These are phyloP conservation scores for Pyrocephalus nanus DNA, from an alignment of 2,797 vertebrate species.

Conservation along the genomic window DNA sequence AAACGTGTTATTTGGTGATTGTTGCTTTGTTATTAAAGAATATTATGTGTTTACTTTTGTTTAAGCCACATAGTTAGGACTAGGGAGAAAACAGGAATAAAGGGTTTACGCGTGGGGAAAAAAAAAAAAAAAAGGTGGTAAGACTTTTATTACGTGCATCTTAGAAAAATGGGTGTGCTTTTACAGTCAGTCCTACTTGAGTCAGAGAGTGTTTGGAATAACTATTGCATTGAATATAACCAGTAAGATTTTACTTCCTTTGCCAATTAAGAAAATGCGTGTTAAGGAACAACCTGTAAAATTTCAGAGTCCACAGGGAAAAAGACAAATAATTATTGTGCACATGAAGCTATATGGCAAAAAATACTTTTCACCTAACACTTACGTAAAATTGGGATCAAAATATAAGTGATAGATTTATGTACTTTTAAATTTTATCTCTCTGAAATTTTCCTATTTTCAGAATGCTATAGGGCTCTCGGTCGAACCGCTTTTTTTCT, in stretches of 20 bases:
- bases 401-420: neutral
- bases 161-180: neutral
- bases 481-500: neutral
- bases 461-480: neutral
- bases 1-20: neutral
- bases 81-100: neutral
- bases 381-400: neutral
- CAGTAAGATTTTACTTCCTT: neutral
- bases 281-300: neutral
- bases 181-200: neutral
- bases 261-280: neutral
- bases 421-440: neutral
- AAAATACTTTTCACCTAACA: neutral
- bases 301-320: neutral
- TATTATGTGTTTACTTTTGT: neutral
- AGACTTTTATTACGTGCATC: accelerated
- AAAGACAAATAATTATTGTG: neutral
- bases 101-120: accelerated
- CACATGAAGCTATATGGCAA: neutral
- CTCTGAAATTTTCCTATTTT: neutral
- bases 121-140: accelerated
- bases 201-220: neutral
- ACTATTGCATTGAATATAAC: neutral
- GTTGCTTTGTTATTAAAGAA: neutral
- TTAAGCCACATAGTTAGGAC: neutral